These are phyloP conservation scores for Melipona beecheii DNA, from an alignment of 2,888 invertebrate genomes.

Conservation along the genomic window DNA sequence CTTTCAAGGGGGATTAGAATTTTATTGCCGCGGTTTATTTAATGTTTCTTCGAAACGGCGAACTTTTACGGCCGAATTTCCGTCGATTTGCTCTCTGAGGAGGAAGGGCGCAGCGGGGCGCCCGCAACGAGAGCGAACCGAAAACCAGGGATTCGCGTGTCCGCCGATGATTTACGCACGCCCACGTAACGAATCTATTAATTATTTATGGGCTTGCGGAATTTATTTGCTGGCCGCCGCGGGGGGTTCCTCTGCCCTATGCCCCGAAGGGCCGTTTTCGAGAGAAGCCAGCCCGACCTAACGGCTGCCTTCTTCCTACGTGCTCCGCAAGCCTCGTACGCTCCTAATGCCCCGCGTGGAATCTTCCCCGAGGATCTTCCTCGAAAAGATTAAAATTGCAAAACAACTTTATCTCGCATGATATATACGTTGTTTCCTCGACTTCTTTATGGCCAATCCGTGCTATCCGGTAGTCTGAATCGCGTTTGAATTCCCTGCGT, in stretches of 20 bases:
- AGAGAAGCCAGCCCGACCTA: constrained; percentile 41
- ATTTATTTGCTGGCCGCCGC: constrained; percentile 77
- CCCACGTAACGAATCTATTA: constrained; percentile 81
- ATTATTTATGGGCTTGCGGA: constrained; percentile 81
- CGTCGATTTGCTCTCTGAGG: constrained; percentile 74
- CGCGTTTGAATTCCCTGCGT: neutral
- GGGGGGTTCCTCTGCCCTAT: constrained; percentile 73
- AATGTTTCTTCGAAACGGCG: constrained; percentile 63
- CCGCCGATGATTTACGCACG: constrained; percentile 78
- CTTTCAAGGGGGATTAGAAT: constrained; percentile 35
- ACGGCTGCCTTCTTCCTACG: constrained; percentile 38
- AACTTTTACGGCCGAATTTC: constrained; percentile 75
- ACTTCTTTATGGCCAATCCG: neutral
- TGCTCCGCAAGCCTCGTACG: constrained; percentile 6
- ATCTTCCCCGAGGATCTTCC: constrained; percentile 25
- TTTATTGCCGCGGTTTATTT: constrained; percentile 38
- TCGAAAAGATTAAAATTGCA: constrained; percentile 49
- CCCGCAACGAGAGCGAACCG: constrained; percentile 64
- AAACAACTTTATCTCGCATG: constrained; percentile 34
- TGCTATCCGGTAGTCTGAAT: neutral
- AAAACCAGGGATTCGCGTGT: constrained; percentile 73
- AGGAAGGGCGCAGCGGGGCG: constrained; percentile 69
- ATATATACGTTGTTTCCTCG: neutral
- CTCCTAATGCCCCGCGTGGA: neutral
- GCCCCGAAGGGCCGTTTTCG: constrained; percentile 54